Conservation (phyloP, 2,888 invertebrate species). For the Leucoma salicis region DNA sequence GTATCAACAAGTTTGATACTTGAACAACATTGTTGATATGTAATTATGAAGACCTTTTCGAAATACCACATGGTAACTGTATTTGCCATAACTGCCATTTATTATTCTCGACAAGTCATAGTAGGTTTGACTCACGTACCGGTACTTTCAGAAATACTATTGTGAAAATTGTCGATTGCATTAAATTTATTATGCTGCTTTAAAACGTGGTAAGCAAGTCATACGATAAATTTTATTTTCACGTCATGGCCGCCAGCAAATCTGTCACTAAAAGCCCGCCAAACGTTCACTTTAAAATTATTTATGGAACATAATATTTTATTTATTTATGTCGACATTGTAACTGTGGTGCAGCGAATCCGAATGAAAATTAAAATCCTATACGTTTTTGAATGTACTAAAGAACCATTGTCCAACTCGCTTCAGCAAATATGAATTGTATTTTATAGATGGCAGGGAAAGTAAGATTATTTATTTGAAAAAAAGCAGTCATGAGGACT, state of each 20-base stretch:
- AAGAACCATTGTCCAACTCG: slow-evolving; percentile 8
- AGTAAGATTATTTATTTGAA: not conserved
- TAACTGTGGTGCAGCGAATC: slow-evolving; percentile 45
- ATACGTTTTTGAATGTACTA: slow-evolving; percentile 37
- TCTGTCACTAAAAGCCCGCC: slow-evolving; percentile 47
- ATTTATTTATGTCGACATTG: slow-evolving; percentile 52
- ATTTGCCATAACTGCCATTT: slow-evolving; percentile 7
- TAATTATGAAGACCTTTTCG: too few species aligned
- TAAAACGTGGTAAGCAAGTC: slow-evolving; percentile 26
- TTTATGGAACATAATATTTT: slow-evolving; percentile 45
- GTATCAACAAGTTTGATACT: too few species aligned
- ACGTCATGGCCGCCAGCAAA: slow-evolving; percentile 45
- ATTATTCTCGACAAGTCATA: slow-evolving; percentile 16
- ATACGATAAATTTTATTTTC: slow-evolving; percentile 40
- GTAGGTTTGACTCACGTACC: slow-evolving; percentile 12
- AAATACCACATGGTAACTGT: too few species aligned
- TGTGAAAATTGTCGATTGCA: slow-evolving; percentile 24
- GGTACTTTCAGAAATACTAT: slow-evolving; percentile 23
- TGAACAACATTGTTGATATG: too few species aligned
- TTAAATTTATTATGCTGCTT: slow-evolving; percentile 27
- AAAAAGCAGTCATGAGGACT: too few species aligned
- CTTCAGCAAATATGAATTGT: slow-evolving; percentile 21
- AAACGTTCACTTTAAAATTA: slow-evolving; percentile 61
- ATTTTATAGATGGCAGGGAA: not conserved
- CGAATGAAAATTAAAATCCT: slow-evolving; percentile 30